Percentiles rank a stretch among this genome's conserved stretches.
These are phyloP conservation scores for Potamarius usumacintae DNA, from an alignment of 2,113 vertebrate genomes.

Conservation along the genomic window DNA sequence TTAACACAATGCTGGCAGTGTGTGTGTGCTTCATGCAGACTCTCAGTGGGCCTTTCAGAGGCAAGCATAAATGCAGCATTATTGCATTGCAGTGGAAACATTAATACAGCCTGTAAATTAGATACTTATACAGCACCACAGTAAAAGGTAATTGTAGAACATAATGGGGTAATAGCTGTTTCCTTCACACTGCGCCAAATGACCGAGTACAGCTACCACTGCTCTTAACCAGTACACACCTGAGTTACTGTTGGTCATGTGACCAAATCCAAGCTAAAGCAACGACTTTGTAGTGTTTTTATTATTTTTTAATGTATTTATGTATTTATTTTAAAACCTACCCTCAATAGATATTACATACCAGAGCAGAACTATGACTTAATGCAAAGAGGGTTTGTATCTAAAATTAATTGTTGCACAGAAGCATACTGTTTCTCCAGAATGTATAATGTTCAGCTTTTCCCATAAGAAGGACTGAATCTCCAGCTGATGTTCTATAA, in stretches of 20 bases:
- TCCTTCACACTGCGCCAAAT: slow-evolving; percentile 64
- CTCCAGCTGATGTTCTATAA: neutral
- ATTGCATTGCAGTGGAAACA: slow-evolving; percentile 71
- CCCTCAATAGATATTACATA: neutral
- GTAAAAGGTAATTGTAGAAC: slow-evolving; percentile 59
- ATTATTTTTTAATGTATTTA: neutral
- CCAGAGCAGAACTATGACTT: neutral
- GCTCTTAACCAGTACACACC: slow-evolving; percentile 61
- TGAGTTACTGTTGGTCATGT: slow-evolving; percentile 50
- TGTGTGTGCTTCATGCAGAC: slow-evolving; percentile 34
- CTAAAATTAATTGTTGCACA: neutral
- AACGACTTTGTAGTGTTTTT: neutral
- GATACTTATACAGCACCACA: slow-evolving; percentile 61
- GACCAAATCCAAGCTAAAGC: slow-evolving; percentile 4
- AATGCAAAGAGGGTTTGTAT: neutral
- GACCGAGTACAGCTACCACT: slow-evolving; percentile 53
- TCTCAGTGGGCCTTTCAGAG: slow-evolving; percentile 23
- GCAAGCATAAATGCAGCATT: slow-evolving; percentile 63
- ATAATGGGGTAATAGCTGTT: slow-evolving; percentile 67
- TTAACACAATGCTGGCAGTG: slow-evolving; percentile 41
- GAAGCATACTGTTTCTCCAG: neutral
- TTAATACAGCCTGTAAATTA: slow-evolving; percentile 69
- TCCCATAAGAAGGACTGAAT: neutral
- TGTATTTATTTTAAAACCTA: neutral
- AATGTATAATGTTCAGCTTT: slow-evolving; percentile 10